Conservation (phyloP, 2,888 invertebrate genomes). For the Acanthosepion esculentum region DNA sequence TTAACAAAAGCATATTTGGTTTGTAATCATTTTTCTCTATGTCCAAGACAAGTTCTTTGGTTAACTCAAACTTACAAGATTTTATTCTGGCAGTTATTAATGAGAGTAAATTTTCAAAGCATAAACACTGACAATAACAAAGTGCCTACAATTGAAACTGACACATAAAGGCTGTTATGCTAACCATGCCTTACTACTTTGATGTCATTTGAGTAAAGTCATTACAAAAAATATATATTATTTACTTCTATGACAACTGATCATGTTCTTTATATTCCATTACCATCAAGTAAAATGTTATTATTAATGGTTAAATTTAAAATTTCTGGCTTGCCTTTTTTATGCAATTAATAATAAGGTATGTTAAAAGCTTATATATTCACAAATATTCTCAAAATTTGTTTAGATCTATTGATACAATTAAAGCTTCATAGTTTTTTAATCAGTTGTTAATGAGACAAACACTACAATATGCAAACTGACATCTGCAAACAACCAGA, state of each 20-base stretch:
- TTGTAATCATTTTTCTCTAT: not conserved
- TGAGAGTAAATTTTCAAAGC: not conserved
- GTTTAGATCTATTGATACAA: too few species aligned
- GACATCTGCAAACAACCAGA: not conserved
- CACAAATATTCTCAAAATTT: too few species aligned
- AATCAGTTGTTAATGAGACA: not conserved
- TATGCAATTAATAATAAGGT: too few species aligned
- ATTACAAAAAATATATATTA: not conserved
- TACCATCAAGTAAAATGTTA: not conserved
- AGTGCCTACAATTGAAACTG: not conserved
- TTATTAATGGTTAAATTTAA: not conserved
- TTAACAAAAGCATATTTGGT: not conserved
- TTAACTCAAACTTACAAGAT: not conserved
- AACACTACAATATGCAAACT: not conserved
- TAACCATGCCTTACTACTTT: not conserved
- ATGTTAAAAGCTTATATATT: too few species aligned
- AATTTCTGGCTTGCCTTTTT: too few species aligned
- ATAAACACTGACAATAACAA: not conserved
- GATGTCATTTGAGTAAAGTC: not conserved
- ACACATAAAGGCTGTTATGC: not conserved
- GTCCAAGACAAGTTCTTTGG: not conserved
- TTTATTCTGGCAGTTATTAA: not conserved
- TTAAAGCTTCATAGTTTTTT: not conserved
- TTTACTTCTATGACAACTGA: not conserved
- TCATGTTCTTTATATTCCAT: not conserved